Conservation (phyloP, 1,140 invertebrate species). For the Yoshiicerus persimilis region DNA sequence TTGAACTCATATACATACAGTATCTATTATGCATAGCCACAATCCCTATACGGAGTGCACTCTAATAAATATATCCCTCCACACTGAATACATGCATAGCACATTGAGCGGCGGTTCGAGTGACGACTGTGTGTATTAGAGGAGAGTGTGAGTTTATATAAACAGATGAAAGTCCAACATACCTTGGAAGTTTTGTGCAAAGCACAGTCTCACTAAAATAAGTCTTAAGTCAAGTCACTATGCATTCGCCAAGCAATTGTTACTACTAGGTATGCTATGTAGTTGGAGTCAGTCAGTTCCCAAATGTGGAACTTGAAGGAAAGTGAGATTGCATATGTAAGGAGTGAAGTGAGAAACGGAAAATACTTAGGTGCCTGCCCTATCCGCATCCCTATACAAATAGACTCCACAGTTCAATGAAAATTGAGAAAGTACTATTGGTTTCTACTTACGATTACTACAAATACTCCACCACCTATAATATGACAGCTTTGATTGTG, state of each 20-base stretch:
- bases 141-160: too few relatives aligned
- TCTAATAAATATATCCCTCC: too few relatives aligned
- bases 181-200: not conserved
- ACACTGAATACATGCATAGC: too few relatives aligned
- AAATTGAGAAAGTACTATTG: not conserved
- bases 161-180: too few relatives aligned
- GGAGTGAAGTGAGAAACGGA: not conserved
- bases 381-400: not conserved
- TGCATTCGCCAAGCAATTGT: too few relatives aligned
- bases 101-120: too few relatives aligned
- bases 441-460: not conserved
- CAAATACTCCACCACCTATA: too few relatives aligned
- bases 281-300: not conserved
- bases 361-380: not conserved
- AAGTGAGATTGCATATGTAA: not conserved
- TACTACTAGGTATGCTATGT: too few relatives aligned
- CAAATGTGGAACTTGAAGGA: not conserved
- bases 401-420: not conserved
- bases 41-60: too few relatives aligned
- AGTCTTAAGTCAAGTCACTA: not conserved
- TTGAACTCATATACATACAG: not conserved
- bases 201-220: not conserved
- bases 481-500: not conserved
- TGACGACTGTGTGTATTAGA: too few relatives aligned
- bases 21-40: not conserved